These are phyloP conservation scores for Girardinichthys multiradiatus DNA, from an alignment of 2,113 vertebrate species.

Conservation along the genomic window DNA sequence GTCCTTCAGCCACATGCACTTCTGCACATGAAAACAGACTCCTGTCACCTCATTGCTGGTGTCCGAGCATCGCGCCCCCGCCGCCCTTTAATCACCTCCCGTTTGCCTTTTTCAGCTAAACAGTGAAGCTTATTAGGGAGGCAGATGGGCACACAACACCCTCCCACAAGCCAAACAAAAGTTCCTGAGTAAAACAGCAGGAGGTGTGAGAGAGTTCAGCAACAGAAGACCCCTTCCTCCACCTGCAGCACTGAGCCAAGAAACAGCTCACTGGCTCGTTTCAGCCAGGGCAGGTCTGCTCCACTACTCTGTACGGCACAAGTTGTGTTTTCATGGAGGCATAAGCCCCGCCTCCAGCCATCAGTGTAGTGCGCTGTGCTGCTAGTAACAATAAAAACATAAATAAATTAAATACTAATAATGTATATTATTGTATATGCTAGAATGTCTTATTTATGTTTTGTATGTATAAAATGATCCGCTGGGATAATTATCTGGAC, in stretches of 20 bases:
- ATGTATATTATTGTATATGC: too few relatives aligned
- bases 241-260: slow-evolving; percentile 40
- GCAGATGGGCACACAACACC: slow-evolving; percentile 73
- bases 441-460: too few relatives aligned
- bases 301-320: too few relatives aligned
- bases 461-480: too few relatives aligned
- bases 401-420: too few relatives aligned
- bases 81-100: slow-evolving; percentile 55
- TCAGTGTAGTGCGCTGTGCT: too few relatives aligned
- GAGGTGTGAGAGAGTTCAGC: slow-evolving; percentile 20
- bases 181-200: slow-evolving; percentile 26
- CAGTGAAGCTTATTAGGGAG: slow-evolving; percentile 37
- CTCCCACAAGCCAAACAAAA: slow-evolving; percentile 54
- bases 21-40: slow-evolving; percentile 18
- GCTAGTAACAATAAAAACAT: too few relatives aligned
- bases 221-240: slow-evolving; percentile 40
- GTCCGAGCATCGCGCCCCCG: slow-evolving; percentile 6
- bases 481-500: too few relatives aligned
- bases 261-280: too few relatives aligned
- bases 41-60: slow-evolving; percentile 36
- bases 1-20: slow-evolving; percentile 17
- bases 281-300: too few relatives aligned
- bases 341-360: too few relatives aligned
- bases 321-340: too few relatives aligned
- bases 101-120: slow-evolving; percentile 58